A percentile compares a stretch with the other conserved stretches of the same genome.
Evolutionary conservation across 1,140 invertebrate genomes (phyloP).

Genomic region (Sycophaga agraensis): DNA sequence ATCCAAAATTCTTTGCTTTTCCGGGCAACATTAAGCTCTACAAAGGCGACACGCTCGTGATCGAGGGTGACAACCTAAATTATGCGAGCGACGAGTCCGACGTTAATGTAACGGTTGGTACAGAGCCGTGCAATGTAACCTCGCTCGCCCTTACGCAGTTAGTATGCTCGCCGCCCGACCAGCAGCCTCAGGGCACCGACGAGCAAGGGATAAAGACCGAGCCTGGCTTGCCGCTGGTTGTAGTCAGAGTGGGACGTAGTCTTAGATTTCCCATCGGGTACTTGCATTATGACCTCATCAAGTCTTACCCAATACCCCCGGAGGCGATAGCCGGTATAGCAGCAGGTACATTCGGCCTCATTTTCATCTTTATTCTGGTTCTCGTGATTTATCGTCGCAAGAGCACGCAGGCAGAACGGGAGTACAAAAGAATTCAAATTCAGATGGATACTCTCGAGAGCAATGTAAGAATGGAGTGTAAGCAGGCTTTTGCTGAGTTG

Average conservation of each 20-base stretch:
- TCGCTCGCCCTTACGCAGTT: slow-evolving; percentile 85
- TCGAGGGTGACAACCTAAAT: slow-evolving; percentile 91
- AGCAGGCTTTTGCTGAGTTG: slow-evolving; percentile 97
- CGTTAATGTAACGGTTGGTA: slow-evolving; percentile 91
- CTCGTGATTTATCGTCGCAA: slow-evolving; percentile 87
- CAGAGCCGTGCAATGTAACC: slow-evolving; percentile 86
- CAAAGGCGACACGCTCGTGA: slow-evolving; percentile 92
- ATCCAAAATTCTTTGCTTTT: slow-evolving; percentile 90
- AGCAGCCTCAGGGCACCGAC: slow-evolving; percentile 83
- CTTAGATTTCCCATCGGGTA: slow-evolving; percentile 85
- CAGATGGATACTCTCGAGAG: slow-evolving; percentile 99
- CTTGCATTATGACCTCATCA: slow-evolving; percentile 85
- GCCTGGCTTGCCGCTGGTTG: slow-evolving; percentile 81
- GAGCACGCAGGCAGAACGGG: slow-evolving; percentile 91
- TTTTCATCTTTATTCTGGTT: slow-evolving; percentile 83
- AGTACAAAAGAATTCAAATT: slow-evolving; percentile 97
- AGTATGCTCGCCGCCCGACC: slow-evolving; percentile 85
- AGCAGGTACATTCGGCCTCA: slow-evolving; percentile 77
- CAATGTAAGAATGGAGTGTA: slow-evolving; percentile 96
- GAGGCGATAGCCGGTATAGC: slow-evolving; percentile 86
- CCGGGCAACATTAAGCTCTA: slow-evolving; percentile 83
- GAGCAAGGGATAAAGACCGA: slow-evolving; percentile 77
- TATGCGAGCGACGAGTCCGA: slow-evolving; percentile 89
- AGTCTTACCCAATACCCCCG: slow-evolving; percentile 80
- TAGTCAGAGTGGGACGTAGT: slow-evolving; percentile 85